Evolutionary conservation across 2,888 invertebrate genomes (phyloP), one percentile per base, ranked within the genome.

Genomic region (Noctua janthe): DNA sequence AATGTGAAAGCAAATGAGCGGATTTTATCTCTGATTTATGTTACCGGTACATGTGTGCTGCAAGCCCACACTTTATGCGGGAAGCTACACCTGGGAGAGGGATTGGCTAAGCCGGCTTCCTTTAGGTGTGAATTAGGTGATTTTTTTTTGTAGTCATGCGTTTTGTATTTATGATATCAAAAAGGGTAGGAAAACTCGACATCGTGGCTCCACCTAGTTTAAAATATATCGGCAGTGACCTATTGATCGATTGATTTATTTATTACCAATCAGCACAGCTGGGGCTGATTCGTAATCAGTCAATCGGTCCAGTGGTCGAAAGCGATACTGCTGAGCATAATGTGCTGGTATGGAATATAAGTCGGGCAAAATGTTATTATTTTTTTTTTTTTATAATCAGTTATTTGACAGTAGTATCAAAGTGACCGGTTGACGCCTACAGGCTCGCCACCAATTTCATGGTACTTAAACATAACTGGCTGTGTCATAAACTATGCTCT

Each of bases 11-110:
- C 75, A 67, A 82, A 85, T 85, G 72, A 85, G 70, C 74, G 86
- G 86, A 80, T 85, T 80, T 73, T 85, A 83, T 86, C 86, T 85
- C 71, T 85, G 76, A 85, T 82, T 82, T 85, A 85, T 85, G 78
- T 69, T 5, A 71, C 67, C 15, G 17, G 56, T 70, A 59, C 78
- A 74, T 71, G 71, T 76, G 76, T 8, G n/a, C 69, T 81, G 47
- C 74, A 70, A 47, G 74, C 29, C 39, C 29, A 49, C 59, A 20
- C 51, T 78, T 79, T 79, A 67, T 66, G 54, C 56, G 13, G 54
- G 29, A 54, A 54, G 17, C 59, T 78, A 51, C 23, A 51, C 78
- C 59, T 17, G 54, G 8, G 15, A 54, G 11, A 3, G 20, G n/a
- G 35, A 35, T 69, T 71, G 10, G n/a, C 13, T 54, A 67, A 73